Conservation (phyloP, 2,797 vertebrate species). For the Crocodylus rhombifer region DNA sequence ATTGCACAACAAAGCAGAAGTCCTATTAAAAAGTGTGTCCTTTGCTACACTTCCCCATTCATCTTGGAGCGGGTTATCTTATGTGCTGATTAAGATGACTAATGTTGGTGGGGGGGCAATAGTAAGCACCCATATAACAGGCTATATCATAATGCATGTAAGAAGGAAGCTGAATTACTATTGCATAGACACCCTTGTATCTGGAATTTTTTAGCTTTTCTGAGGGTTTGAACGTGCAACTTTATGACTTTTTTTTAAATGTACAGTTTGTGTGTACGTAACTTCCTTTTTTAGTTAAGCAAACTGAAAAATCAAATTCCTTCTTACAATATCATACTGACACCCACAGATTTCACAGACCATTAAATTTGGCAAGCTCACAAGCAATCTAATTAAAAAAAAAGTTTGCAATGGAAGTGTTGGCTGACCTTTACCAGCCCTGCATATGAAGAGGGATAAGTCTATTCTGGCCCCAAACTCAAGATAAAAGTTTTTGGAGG, state of each 20-base stretch:
- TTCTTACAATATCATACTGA: not conserved
- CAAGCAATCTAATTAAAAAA: fast-evolving
- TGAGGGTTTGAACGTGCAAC: not conserved
- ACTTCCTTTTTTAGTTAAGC: not conserved
- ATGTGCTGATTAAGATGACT: too few species aligned
- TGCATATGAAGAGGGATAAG: not conserved
- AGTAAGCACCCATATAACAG: too few species aligned
- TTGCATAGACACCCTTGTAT: not conserved
- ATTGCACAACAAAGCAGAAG: too few species aligned
- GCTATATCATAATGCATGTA: too few species aligned
- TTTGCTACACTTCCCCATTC: too few species aligned
- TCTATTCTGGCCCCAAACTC: fast-evolving
- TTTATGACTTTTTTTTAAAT: not conserved
- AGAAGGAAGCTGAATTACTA: not conserved
- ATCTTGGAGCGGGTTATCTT: too few species aligned
- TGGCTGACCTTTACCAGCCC: not conserved
- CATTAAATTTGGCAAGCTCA: not conserved
- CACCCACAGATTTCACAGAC: fast-evolving
- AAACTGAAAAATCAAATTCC: not conserved
- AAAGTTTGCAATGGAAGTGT: not conserved
- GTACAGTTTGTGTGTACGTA: not conserved
- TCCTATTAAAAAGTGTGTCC: too few species aligned
- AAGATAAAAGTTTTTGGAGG: fast-evolving
- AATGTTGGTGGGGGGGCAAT: too few species aligned
- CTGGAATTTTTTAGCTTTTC: not conserved